Evolutionary conservation across 2,888 invertebrate species (phyloP), one percentile per base, ranked within the genome.

Genomic region (Phortica okadai): DNA sequence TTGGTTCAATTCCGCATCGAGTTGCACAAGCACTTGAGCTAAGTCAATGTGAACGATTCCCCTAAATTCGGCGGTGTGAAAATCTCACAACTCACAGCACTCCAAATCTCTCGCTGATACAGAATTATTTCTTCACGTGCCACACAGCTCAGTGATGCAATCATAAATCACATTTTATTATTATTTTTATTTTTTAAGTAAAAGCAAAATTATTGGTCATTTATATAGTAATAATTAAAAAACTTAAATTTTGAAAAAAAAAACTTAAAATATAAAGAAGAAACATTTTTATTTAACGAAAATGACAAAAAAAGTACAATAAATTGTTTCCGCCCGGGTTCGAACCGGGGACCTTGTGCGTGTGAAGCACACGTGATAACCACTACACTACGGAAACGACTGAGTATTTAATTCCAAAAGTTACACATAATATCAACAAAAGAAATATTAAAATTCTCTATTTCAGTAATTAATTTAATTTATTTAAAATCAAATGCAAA

Each of bases 261-360:
- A 33, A 64, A 33, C 25, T 64, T 6, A 16, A 64, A 33, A 64
- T 5, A 64, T 33, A 16, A 64, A 66, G n/a, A 66, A 42, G 8
- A 66, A 66, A n/a, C 7, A 42, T 41, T 11, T 66, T 8, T 6
- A 56, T 6, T 0, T 8, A 56, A 56, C 0, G 2, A 56, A 56
- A 16, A 1, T 6, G 2, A 21, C 21, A 21, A 8, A 42, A 66
- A 66, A 66, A 66, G 6, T 4, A 41, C 41, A 33, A 33, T 33
- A 41, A 16, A 11, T 41, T 75, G 74, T 69, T 75, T 75, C 74
- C 74, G 74, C 74, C 74, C 74, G 74, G 74, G 74, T 75, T 75
- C 74, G 74, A 75, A 75, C 74, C 74, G 74, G 69, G 74, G 74
- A 75, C 74, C 74, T 75, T 75, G 74, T 75, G 74, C 74, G 74